Percentiles rank a stretch among this genome's conserved stretches.
Evolutionary conservation across 2,797 vertebrate species (phyloP).

Genomic region (Buphagus erythrorhynchus): DNA sequence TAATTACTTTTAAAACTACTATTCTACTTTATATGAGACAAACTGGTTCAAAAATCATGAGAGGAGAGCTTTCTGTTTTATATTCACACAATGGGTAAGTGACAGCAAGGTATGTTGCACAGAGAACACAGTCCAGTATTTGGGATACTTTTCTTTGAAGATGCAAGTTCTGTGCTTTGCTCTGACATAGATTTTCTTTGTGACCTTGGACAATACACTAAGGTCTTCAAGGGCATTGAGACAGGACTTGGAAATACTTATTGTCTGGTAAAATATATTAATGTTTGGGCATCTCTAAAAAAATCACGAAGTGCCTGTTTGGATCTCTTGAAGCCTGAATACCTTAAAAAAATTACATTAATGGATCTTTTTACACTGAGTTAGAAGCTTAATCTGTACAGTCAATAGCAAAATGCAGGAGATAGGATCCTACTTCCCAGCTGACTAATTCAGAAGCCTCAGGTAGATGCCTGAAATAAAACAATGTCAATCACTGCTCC

Average conservation of each 20-base stretch:
- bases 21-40: neutral
- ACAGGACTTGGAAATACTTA: neutral
- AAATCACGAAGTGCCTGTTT: neutral
- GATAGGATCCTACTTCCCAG: neutral
- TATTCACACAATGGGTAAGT: neutral
- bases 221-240: neutral
- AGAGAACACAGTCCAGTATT: neutral
- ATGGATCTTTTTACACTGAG: neutral
- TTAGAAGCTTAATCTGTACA: neutral
- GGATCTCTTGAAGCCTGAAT: neutral
- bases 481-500: constrained; percentile 31
- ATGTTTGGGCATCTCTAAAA: neutral
- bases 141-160: neutral
- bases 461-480: constrained; percentile 50
- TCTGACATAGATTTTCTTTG: neutral
- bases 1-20: neutral
- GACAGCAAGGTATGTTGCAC: neutral
- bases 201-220: neutral
- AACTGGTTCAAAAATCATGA: neutral
- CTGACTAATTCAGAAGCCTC: constrained; percentile 46
- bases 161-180: neutral
- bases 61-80: neutral
- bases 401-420: neutral
- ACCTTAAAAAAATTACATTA: neutral
- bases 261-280: neutral